Evolutionary conservation across 2,888 invertebrate species (phyloP).

Genomic region (Drepanosiphum platanoidis): DNA sequence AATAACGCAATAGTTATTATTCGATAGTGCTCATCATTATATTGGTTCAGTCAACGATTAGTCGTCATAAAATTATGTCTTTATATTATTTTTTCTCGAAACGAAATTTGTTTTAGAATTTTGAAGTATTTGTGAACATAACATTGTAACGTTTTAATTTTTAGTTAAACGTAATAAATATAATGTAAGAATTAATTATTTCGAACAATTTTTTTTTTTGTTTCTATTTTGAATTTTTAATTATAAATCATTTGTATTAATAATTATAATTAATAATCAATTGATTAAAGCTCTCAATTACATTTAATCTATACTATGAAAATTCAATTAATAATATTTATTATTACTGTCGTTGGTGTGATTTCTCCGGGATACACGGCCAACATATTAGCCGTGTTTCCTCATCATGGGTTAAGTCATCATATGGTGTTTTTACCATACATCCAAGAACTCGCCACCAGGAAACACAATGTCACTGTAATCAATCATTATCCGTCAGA

Average conservation of each 20-base stretch:
- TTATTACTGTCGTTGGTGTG: background rate
- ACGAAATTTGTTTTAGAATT: too few species aligned
- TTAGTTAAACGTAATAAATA: too few species aligned
- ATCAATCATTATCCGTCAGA: constrained; percentile 49
- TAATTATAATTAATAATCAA: background rate
- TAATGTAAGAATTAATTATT: too few species aligned
- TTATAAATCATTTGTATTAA: background rate
- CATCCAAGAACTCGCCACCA: constrained; percentile 37
- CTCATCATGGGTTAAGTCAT: constrained; percentile 61
- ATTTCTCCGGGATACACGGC: constrained; percentile 13
- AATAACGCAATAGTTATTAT: too few species aligned
- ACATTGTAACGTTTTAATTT: too few species aligned
- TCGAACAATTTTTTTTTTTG: too few species aligned
- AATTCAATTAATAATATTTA: background rate
- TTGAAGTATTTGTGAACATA: too few species aligned
- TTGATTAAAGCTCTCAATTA: too few species aligned
- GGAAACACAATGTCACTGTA: constrained; percentile 51
- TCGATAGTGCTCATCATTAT: too few species aligned
- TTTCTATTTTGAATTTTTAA: background rate
- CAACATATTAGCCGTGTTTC: constrained; percentile 57
- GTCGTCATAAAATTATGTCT: too few species aligned
- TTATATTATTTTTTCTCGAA: too few species aligned
- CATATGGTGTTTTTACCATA: constrained; percentile 46
- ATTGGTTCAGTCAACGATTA: too few species aligned
- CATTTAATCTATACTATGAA: constrained; percentile 1